Conservation (phyloP, 2,888 invertebrate genomes). For the Disparrhopalites patrizii region DNA sequence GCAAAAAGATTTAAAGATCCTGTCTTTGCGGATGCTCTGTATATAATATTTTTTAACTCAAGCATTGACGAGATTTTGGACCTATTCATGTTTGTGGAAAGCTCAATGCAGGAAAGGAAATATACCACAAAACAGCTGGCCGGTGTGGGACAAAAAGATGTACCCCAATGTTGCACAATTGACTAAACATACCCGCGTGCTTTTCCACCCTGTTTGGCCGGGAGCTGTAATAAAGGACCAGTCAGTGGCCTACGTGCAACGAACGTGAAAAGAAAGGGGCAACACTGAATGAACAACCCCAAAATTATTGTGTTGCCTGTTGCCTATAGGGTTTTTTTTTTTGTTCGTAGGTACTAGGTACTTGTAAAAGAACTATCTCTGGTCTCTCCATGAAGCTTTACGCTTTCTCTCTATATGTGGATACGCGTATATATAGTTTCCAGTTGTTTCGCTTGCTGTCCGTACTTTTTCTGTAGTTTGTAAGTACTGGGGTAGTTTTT, state of each 20-base stretch:
- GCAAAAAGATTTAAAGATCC: too few species aligned
- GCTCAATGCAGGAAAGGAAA: too few species aligned
- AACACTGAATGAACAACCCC: conserved; percentile 9
- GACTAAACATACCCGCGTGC: conserved; percentile 6
- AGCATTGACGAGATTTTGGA: too few species aligned
- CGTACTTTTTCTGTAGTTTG: too few species aligned
- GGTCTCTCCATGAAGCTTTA: background rate
- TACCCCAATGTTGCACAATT: conserved; percentile 12
- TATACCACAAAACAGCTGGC: conserved; percentile 11
- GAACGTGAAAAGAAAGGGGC: conserved; percentile 6
- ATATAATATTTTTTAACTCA: too few species aligned
- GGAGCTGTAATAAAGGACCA: conserved; percentile 12
- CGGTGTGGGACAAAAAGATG: conserved; percentile 4
- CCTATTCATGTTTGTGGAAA: too few species aligned
- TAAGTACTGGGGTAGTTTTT: too few species aligned
- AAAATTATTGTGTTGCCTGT: conserved; percentile 1
- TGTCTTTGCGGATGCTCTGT: too few species aligned
- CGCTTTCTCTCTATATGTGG: too few species aligned
- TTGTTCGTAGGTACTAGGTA: too few species aligned
- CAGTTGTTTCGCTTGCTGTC: too few species aligned
- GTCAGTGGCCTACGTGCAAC: conserved; percentile 10
- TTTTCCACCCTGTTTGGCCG: background rate
- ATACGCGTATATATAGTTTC: too few species aligned
- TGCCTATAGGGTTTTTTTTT: conserved; percentile 8
- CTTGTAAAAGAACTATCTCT: background rate